Evolutionary conservation across 2,888 invertebrate genomes (phyloP), one percentile per base, ranked within the genome.

Genomic region (Parelbella ahira): DNA sequence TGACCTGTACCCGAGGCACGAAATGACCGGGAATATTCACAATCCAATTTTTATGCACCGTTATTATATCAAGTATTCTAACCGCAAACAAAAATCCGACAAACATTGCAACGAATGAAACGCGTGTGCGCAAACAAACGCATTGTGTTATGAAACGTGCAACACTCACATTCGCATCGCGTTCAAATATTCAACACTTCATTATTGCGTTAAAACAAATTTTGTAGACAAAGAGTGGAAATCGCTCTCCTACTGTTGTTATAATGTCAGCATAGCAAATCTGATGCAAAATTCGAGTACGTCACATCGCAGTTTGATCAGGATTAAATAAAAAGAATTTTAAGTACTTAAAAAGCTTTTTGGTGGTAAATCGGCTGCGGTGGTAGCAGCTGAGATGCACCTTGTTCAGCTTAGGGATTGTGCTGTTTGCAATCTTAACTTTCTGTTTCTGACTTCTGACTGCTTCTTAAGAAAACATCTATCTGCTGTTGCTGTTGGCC

Each of bases 131-230:
- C 25, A 27, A 39, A 39, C 39, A 25, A 39, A 24, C 11, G 9
- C 32, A 39, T 39, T 39, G 24, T 24, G 23, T 39, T 33, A 23
- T n/a, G n/a, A 25, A 39, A 33, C 33, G 18, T n/a, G 18, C 12
- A 32, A 19, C 19, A 32, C 18, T 39, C 32, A 23, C 7, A 18
- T 32, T 15, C 29, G 9, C 5, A 10, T 27, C 20, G 12, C 25
- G 11, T 24, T 39, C 39, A 39, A 39, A 32, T 39, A 39, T 39
- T 32, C 7, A 33, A 39, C 20, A 25, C 25, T 33, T 27, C 39
- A 39, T 39, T 18, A 38, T 19, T 32, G 19, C 12, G 24, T 8
- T 32, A 19, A 20, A 39, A 32, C 12, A 3, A 32, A 39, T 38
- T 30, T 29, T 20, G 9, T 29, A 4, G 20, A 11, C 18, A 7